Percentiles rank a stretch among this genome's conserved stretches.
Evolutionary conservation across 2,113 vertebrate species (phyloP).

Genomic region (Taurulus bubalis): DNA sequence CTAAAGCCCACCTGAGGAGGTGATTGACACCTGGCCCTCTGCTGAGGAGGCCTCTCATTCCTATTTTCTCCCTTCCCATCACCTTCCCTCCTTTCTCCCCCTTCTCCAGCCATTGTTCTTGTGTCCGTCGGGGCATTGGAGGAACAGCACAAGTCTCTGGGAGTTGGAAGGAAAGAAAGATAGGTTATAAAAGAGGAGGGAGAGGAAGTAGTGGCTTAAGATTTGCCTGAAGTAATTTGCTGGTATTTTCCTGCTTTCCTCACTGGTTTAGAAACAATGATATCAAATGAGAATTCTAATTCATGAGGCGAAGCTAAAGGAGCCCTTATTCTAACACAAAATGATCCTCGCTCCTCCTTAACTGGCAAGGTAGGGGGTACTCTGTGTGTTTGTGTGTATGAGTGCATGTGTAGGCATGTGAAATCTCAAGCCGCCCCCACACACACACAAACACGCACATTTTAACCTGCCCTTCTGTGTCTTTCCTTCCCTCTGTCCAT

Average conservation of each 20-base stretch:
- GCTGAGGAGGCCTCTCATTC: slow-evolving; percentile 87
- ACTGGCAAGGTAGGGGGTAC: slow-evolving; percentile 21
- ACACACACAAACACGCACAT: not conserved
- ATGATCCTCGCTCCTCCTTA: slow-evolving; percentile 37
- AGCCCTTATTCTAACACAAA: slow-evolving; percentile 9
- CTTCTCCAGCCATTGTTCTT: slow-evolving; percentile 53
- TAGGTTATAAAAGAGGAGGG: not conserved
- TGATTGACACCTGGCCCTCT: slow-evolving; percentile 93
- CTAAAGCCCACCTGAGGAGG: slow-evolving; percentile 86
- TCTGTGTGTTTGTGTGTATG: slow-evolving; percentile 33
- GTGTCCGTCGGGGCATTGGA: slow-evolving; percentile 40
- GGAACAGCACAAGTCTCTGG: slow-evolving; percentile 36
- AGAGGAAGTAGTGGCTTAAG: slow-evolving; percentile 5
- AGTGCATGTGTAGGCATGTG: slow-evolving; percentile 40
- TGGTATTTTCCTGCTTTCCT: slow-evolving; percentile 3
- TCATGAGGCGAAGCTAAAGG: slow-evolving; percentile 17
- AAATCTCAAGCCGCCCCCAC: slow-evolving; percentile 26
- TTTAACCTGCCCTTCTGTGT: not conserved
- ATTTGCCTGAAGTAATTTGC: slow-evolving; percentile 31
- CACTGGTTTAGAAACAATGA: slow-evolving; percentile 13
- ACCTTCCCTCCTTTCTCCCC: slow-evolving; percentile 45
- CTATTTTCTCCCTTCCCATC: slow-evolving; percentile 81
- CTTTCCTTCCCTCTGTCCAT: slow-evolving; percentile 26
- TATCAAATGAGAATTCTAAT: slow-evolving; percentile 35
- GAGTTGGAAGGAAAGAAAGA: slow-evolving; percentile 29